Conservation (phyloP, 2,888 invertebrate species). For the Latheticus oryzae region DNA sequence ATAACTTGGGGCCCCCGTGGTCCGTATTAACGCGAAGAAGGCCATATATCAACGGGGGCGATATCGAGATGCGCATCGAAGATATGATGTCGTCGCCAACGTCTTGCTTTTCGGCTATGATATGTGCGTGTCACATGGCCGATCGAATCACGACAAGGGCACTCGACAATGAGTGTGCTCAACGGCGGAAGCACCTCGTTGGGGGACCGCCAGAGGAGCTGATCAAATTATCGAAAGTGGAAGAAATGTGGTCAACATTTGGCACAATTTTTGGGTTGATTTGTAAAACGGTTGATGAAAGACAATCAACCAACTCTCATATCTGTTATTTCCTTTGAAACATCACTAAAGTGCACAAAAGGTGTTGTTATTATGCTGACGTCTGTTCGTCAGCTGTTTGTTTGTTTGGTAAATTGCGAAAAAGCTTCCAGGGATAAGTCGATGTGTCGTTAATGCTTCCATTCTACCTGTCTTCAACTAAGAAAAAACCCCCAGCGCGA, state of each 20-base stretch:
- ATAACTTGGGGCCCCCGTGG: conserved; percentile 30
- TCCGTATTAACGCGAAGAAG: conserved; percentile 32
- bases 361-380: too few relatives aligned
- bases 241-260: too few relatives aligned
- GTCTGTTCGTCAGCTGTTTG: conserved; percentile 20
- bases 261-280: too few relatives aligned
- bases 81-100: conserved; percentile 33
- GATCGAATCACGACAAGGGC: conserved; percentile 58
- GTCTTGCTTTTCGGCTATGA: conserved; percentile 34
- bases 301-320: too few relatives aligned
- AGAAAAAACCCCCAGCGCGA: conserved; percentile 27
- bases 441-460: conserved; percentile 5
- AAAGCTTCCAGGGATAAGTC: conserved; percentile 3
- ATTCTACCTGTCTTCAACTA: conserved; percentile 17
- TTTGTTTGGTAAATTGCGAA: neutral
- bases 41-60: conserved; percentile 38
- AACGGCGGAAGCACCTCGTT: conserved; percentile 59
- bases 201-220: conserved; percentile 47
- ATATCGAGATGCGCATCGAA: conserved; percentile 38
- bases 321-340: too few relatives aligned
- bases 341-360: too few relatives aligned
- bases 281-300: too few relatives aligned
- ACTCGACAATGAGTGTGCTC: conserved; percentile 58
- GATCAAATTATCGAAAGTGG: conserved; percentile 59
- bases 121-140: conserved; percentile 52